Evolutionary conservation across 1,140 invertebrate genomes (phyloP), one percentile per base, ranked within the genome.

Genomic region (Drosophila jambulina): DNA sequence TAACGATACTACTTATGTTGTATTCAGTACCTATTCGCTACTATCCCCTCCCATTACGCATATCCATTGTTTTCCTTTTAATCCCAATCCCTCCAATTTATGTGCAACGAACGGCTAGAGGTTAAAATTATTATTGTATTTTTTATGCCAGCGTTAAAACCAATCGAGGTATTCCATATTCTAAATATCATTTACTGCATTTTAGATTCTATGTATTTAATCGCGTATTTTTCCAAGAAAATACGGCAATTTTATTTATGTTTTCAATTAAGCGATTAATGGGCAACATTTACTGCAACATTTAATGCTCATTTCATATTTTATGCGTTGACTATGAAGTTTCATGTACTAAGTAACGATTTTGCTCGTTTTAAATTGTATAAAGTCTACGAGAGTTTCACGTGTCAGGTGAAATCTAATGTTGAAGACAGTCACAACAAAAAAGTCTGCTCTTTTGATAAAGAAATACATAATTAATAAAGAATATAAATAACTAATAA

Each of bases 361-460:
- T 78, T 78, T 49, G 54, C 25, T 78, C 53, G 46, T 77, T 77
- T 75, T 71, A 62, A 82, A 63, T 82, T 82, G 74, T 82, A 78
- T 78, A 82, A 81, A 81, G 80, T 82, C 58, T 82, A 82, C 79
- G 51, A 88, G 76, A 77, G 80, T 88, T 87, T 82, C 80, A 71
- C 54, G 43, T 27, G 65, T 78, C 72, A 49, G 40, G 65, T 77
- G 48, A 76, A 53, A 57, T 63, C 67, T 45, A 80, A 77, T 74
- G 80, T 80, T 86, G 48, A 86, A 69, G 83, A 78, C 65, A 67
- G 58, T 69, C 46, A 74, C 63, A 82, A 70, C 38, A 61, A 61
- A 86, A 86, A 85, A 80, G 76, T 83, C 80, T 87, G 83, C 70
- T 88, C 76, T 80, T 83, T 87, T 84, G 63, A 77, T 88, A 78